A percentile compares a stretch with the other conserved stretches of the same genome.
These are phyloP conservation scores for Metalampra italica DNA, from an alignment of 2,888 invertebrate species.

Conservation along the genomic window DNA sequence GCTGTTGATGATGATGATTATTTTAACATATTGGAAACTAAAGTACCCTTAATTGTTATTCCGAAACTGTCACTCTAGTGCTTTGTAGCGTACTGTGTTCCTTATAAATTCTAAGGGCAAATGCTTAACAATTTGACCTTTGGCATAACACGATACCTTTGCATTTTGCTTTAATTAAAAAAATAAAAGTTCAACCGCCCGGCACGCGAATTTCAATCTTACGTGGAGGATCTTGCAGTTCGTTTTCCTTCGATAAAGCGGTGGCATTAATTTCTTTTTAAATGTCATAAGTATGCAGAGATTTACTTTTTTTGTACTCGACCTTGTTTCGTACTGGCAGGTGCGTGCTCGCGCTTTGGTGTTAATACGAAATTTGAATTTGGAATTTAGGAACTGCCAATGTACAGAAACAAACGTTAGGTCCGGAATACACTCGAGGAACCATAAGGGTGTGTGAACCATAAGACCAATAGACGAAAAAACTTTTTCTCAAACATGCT, in stretches of 20 bases:
- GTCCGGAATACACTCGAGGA: too few species aligned
- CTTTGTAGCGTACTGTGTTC: too few species aligned
- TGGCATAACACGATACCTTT: constrained; percentile 56
- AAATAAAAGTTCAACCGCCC: constrained; percentile 21
- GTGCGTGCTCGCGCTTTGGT: constrained; percentile 53
- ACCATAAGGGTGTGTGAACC: too few species aligned
- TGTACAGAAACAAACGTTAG: neutral
- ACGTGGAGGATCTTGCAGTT: neutral
- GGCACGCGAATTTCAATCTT: neutral
- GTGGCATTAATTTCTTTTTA: constrained; percentile 11
- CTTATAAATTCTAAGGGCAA: constrained; percentile 24
- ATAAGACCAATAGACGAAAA: too few species aligned
- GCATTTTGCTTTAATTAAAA: constrained; percentile 30
- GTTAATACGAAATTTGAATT: constrained; percentile 39
- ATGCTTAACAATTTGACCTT: constrained; percentile 44
- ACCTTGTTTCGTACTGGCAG: constrained; percentile 34
- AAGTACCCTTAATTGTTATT: too few species aligned
- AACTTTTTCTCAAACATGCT: too few species aligned
- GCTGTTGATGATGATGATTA: too few species aligned
- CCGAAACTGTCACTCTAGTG: too few species aligned
- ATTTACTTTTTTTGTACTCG: constrained; percentile 30
- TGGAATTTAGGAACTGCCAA: constrained; percentile 25
- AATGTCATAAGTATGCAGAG: constrained; percentile 5
- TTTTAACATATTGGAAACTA: too few species aligned
- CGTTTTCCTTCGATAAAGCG: neutral